Evolutionary conservation across 2,797 vertebrate species (phyloP).

Genomic region (Thripadectes ignobilis): DNA sequence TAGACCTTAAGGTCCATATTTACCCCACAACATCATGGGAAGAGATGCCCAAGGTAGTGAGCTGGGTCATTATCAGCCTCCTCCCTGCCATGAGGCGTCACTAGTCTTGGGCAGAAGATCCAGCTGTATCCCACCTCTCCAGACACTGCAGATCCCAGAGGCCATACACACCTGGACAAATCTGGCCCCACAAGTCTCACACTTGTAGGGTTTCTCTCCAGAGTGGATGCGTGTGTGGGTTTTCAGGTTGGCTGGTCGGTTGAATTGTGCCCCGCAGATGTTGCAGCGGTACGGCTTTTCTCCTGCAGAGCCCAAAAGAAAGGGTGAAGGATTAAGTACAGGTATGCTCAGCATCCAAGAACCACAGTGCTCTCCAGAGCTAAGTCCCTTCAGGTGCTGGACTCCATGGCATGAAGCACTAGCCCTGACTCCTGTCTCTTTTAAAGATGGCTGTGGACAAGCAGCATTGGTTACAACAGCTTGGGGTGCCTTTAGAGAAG

Average conservation of each 20-base stretch:
- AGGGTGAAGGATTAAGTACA: background rate
- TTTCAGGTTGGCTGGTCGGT: constrained; percentile 98
- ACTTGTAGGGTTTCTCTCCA: constrained; percentile 99
- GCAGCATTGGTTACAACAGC: background rate
- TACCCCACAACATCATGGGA: background rate
- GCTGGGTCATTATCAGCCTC: background rate
- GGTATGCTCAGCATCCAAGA: background rate
- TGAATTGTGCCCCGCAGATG: constrained; percentile 98
- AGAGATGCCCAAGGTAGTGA: background rate
- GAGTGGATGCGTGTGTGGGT: constrained; percentile 99
- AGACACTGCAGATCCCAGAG: background rate
- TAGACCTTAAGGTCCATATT: fast-evolving
- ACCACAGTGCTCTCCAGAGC: background rate
- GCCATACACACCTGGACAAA: constrained; percentile 88
- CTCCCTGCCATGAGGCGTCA: background rate
- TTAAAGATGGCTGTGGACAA: background rate
- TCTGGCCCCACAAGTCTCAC: constrained; percentile 95
- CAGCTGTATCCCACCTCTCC: background rate
- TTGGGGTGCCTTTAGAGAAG: background rate
- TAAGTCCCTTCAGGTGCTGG: background rate
- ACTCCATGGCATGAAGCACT: background rate
- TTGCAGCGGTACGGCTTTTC: constrained; percentile 99
- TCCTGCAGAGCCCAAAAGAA: constrained; percentile 74
- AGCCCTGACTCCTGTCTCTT: background rate
- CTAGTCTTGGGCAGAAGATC: background rate